Evolutionary conservation across 1,140 invertebrate genomes (phyloP), one percentile per base, ranked within the genome.

Genomic region (Aricia agestis): DNA sequence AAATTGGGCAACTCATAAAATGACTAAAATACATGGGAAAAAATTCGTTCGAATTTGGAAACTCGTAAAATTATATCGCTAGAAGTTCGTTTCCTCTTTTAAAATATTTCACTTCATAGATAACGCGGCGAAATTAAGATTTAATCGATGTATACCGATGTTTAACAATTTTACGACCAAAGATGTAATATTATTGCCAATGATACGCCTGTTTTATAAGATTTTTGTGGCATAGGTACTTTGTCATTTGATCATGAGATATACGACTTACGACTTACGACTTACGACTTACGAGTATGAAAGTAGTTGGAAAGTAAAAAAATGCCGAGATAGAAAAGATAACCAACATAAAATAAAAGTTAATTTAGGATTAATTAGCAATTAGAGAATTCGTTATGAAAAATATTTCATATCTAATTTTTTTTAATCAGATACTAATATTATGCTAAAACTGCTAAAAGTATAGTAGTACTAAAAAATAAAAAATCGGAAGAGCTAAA

Each of bases 1-100:
- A 76, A 75, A 77, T 75, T 67, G 69, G 68, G 59, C 59, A 42
- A 69, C 66, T 77, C 74, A 66, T 78, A 78, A 79, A 73, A 69
- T 75, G 72, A 76, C 74, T 76, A 77, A 59, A 73, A 69, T 70
- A 74, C 72, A 74, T 69, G 68, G 67, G 72, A 74, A 75, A 74
- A 76, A 67, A 63, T 57, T 61, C 65, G 67, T 68, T 25, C 67
- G 68, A 57, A 59, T 52, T 72, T 69, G 31, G 42, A 15, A 41
- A 10, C 10, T 73, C 67, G 69, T 71, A 73, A 75, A 72, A 73
- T 25, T 42, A 67, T 72, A 72, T 74, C 72, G 19, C n/a, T 42
- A 69, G 18, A 63, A 5, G 19, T 69, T 18, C 17, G 45, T 36
- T 63, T 63, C 59, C 59, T 63, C 59, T 25, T 63, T 18, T 63